A percentile compares a stretch with the other conserved stretches of the same genome.
Evolutionary conservation across 2,113 vertebrate species (phyloP).

Genomic region (Bambusicola thoracicus): DNA sequence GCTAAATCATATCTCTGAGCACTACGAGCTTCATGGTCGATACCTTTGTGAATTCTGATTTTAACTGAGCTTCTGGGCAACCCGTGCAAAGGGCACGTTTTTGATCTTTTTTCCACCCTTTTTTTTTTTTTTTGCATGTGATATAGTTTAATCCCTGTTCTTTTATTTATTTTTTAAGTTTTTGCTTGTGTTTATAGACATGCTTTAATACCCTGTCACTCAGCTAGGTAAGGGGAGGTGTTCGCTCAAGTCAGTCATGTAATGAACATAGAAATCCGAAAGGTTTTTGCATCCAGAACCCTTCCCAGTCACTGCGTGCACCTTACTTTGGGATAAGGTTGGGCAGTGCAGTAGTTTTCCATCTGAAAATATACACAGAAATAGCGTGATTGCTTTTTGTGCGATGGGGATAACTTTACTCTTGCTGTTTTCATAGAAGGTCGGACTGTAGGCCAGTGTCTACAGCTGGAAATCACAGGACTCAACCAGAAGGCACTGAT

Average conservation of each 20-base stretch:
- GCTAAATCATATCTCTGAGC: no score
- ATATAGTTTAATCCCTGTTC: neutral
- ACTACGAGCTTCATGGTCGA: neutral
- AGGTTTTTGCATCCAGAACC: neutral
- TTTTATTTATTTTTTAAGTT: neutral
- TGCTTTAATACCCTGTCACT: neutral
- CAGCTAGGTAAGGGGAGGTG: neutral
- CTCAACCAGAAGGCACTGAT: fast-evolving
- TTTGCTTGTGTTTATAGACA: neutral
- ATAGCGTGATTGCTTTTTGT: neutral
- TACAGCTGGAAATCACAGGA: neutral
- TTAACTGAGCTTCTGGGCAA: neutral
- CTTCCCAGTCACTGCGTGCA: neutral
- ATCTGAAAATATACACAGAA: neutral
- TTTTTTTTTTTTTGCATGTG: neutral
- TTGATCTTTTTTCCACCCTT: neutral
- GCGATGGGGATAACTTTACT: neutral
- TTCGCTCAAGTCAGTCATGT: neutral
- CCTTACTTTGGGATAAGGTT: neutral
- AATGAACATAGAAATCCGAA: neutral
- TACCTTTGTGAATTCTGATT: neutral
- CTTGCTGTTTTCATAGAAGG: neutral
- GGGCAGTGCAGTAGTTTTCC: neutral
- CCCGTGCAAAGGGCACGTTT: neutral
- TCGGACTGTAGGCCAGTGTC: neutral